Base-by-base conservation (phyloP, 2,888 invertebrate genomes). In the Limnephilus lunatus region DNA sequence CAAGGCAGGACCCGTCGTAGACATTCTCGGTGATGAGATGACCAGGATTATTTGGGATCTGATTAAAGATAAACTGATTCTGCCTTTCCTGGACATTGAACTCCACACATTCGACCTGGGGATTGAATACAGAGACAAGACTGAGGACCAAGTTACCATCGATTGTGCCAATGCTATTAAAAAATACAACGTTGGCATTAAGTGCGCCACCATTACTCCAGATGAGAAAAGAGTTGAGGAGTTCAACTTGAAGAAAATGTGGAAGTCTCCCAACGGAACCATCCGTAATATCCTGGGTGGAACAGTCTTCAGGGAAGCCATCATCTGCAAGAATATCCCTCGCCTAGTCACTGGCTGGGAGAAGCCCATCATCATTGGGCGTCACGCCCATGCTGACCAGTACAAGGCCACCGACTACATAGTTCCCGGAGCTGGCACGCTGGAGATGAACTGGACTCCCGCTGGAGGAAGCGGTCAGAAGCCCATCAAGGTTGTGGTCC, bases 151-250 rank as follows among this genome's bases (percentile, higher is more conserved):
- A 95, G 99, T 99, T 3, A 99, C 99, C 0, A 96, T 99, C 94
- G 99, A 99, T 94, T 99, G 99, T 95, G 99, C 99, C 12, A 98
- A 99, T 95, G 99, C 99, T 25, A 97, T 99, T 92, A 98, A 99
- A 95, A 98, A 99, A 95, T 99, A 99, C 96, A 99, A 99, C 95
- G 99, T 99, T 90, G 99, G 99, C 83, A 98, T 99, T 94, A 99
- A 99, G 95, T 99, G 99, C 96, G 99, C 99, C 39, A 98, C 99
- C 3, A 99, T 99, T 94, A 99, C 99, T 0, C 99, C 99, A 2
- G 99, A 99, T 95, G 99, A 99, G 95, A 98, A 98, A 81, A 97
- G 99, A 95, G 99, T 99, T 0, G 98, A 98, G 95, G 98, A 98
- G 95, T 98, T 98, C 95, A 98, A 98, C 2, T 95, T 98, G 94